Conservation (phyloP, 2,113 vertebrate species). For the Zosterops pallidus region DNA sequence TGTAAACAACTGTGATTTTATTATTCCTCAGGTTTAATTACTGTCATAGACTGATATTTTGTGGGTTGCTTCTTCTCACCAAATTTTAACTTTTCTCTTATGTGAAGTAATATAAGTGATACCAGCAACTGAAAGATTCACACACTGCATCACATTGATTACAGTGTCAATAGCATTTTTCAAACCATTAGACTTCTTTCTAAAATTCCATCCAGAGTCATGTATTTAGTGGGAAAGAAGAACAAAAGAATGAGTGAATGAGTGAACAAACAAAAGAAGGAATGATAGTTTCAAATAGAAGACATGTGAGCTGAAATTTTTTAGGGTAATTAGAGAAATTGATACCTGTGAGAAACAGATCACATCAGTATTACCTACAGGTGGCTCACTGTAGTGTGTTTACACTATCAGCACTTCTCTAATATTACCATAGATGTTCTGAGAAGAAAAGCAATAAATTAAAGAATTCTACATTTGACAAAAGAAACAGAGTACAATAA, state of each 20-base stretch:
- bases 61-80: not conserved
- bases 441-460: slow-evolving; percentile 48
- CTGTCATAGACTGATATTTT: not conserved
- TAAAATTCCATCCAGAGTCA: not conserved
- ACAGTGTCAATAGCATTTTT: not conserved
- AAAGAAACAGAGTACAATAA: slow-evolving; percentile 45
- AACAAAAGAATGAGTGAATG: not conserved
- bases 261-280: slow-evolving; percentile 35
- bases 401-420: slow-evolving; percentile 40
- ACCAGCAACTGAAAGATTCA: not conserved
- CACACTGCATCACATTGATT: not conserved
- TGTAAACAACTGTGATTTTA: not conserved
- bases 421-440: slow-evolving; percentile 30
- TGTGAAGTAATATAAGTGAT: not conserved
- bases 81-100: not conserved
- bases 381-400: slow-evolving; percentile 33
- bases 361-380: slow-evolving; percentile 25
- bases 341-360: slow-evolving; percentile 67
- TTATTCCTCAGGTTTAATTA: slow-evolving; percentile 14
- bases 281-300: slow-evolving; percentile 41
- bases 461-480: slow-evolving; percentile 17
- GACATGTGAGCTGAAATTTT: slow-evolving; percentile 55
- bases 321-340: slow-evolving; percentile 48
- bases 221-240: slow-evolving; percentile 1
- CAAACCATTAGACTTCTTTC: not conserved